Conservation (phyloP, 2,113 vertebrate species). For the Scomber colias region DNA sequence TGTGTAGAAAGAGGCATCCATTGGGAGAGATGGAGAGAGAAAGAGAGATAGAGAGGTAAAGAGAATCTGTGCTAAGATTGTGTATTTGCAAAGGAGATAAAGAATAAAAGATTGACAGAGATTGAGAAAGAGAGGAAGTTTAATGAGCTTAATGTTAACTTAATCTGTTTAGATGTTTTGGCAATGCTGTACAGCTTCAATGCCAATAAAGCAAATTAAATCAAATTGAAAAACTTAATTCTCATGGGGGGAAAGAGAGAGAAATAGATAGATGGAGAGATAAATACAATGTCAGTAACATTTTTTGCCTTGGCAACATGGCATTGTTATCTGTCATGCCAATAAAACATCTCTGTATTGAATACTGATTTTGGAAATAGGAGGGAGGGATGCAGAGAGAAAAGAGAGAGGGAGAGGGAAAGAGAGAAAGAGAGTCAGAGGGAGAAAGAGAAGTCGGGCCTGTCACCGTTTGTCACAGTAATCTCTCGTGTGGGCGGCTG, state of each 20-base stretch:
- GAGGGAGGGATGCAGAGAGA: conserved; percentile 42
- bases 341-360: conserved; percentile 34
- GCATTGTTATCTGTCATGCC: conserved; percentile 33
- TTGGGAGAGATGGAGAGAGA: no score
- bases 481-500: conserved; percentile 62
- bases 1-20: neutral
- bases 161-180: conserved; percentile 55
- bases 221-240: conserved; percentile 34
- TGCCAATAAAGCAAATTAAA: conserved; percentile 52
- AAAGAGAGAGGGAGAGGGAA: conserved; percentile 41
- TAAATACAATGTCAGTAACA: conserved; percentile 18
- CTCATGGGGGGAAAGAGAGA: neutral
- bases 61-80: neutral
- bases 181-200: conserved; percentile 25
- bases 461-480: conserved; percentile 66
- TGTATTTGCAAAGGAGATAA: neutral
- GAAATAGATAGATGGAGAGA: conserved; percentile 1
- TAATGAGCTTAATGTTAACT: conserved; percentile 42
- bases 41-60: neutral
- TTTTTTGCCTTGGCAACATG: conserved; percentile 1
- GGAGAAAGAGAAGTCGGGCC: conserved; percentile 33
- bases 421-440: conserved; percentile 33
- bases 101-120: conserved; percentile 5
- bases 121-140: conserved; percentile 27
- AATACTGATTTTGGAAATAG: conserved; percentile 45